Conservation (phyloP, 2,113 vertebrate species). For the Pelobates fuscus region DNA sequence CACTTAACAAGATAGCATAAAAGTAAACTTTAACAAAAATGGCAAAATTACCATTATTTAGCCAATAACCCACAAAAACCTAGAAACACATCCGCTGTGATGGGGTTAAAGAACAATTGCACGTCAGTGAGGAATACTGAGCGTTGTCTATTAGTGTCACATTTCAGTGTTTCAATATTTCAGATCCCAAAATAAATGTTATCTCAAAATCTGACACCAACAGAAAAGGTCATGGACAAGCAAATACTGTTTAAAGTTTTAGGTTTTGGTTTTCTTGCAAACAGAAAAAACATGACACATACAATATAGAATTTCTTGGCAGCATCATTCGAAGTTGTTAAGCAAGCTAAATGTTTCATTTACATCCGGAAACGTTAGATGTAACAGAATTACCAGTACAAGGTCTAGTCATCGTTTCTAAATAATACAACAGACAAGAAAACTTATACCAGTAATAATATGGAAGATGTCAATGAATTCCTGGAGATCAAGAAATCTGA, state of each 20-base stretch:
- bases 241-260: not conserved
- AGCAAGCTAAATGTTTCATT: conserved; percentile 35
- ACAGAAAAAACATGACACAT: conserved; percentile 2
- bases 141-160: too few relatives aligned
- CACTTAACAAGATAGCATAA: too few relatives aligned
- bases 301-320: not conserved
- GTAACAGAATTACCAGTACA: not conserved
- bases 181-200: too few relatives aligned
- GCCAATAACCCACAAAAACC: too few relatives aligned
- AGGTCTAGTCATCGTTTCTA: conserved; percentile 18
- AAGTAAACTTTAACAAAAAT: too few relatives aligned
- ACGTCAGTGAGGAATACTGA: too few relatives aligned
- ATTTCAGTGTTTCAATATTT: too few relatives aligned
- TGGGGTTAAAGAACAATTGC: too few relatives aligned
- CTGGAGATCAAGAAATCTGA: conserved; percentile 23
- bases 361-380: conserved; percentile 32
- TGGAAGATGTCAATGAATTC: not conserved
- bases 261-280: not conserved
- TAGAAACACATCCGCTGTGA: too few relatives aligned
- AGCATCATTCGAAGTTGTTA: not conserved
- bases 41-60: too few relatives aligned
- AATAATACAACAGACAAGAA: conserved; percentile 34
- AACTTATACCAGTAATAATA: conserved; percentile 23
- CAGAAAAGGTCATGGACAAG: too few relatives aligned
- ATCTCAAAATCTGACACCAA: too few relatives aligned